phyloP scores from a whole-genome alignment of 2,113 vertebrate genomes.

The Patagioenas fasciata region DNA sequence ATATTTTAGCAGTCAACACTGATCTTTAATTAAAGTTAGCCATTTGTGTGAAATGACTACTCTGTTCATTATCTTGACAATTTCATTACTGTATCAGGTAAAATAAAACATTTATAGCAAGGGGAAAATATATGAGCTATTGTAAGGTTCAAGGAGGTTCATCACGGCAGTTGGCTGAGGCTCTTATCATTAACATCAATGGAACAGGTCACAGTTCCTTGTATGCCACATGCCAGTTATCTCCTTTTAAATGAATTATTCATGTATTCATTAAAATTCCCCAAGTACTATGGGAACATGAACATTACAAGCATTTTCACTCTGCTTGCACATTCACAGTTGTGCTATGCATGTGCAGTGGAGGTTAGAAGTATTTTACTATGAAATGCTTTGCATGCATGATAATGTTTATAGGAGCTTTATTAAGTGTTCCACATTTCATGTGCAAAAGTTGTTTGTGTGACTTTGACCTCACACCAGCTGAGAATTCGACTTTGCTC shows the following conservation, averaged over 20 bases:
- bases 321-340: background rate
- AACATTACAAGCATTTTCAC: conserved; percentile 1
- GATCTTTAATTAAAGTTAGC: conserved; percentile 70
- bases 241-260: conserved; percentile 42
- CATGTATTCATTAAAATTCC: conserved; percentile 48
- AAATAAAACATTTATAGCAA: conserved; percentile 71
- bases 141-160: conserved; percentile 60
- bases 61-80: conserved; percentile 74
- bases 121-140: conserved; percentile 49
- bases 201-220: conserved; percentile 41
- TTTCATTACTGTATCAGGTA: conserved; percentile 69
- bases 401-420: background rate
- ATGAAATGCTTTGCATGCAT: background rate
- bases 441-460: background rate
- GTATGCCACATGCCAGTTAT: conserved; percentile 16
- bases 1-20: conserved; percentile 59
- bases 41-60: conserved; percentile 68
- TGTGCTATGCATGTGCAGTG: background rate
- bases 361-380: background rate
- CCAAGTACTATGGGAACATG: background rate
- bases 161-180: background rate
- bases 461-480: background rate
- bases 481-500: background rate
- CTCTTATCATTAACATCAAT: conserved; percentile 60
- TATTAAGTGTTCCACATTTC: background rate